phyloP scores from a whole-genome alignment of 2,888 invertebrate genomes.

The Cheilosia impressa region DNA sequence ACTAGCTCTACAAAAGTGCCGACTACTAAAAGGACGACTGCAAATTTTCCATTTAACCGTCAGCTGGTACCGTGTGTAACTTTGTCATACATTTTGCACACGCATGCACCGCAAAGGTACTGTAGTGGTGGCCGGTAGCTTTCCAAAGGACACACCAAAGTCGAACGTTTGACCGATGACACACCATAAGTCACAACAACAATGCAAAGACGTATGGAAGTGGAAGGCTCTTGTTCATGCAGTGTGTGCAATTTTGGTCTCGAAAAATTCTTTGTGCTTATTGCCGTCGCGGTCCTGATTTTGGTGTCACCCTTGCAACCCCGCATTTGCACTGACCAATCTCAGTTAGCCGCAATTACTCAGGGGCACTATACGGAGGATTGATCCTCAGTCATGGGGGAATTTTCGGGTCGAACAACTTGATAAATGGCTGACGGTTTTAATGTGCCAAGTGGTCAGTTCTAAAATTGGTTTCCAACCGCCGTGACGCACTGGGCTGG shows the following conservation, averaged over 20 bases:
- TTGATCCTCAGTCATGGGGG: constrained; percentile 35
- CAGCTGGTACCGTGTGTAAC: constrained; percentile 57
- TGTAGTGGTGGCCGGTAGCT: not conserved
- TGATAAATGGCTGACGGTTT: constrained; percentile 66
- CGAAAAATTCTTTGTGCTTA: constrained; percentile 21
- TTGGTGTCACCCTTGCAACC: not conserved
- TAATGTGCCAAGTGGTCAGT: constrained; percentile 61
- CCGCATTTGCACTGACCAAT: not conserved
- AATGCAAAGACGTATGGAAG: constrained; percentile 2
- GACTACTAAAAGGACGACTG: constrained; percentile 33
- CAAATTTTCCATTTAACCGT: constrained; percentile 67
- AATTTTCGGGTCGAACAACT: constrained; percentile 43
- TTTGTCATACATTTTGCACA: constrained; percentile 73
- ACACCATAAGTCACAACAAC: constrained; percentile 69
- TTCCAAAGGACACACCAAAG: constrained; percentile 37
- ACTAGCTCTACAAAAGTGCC: constrained; percentile 14
- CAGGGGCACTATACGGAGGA: constrained; percentile 10
- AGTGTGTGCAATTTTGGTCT: constrained; percentile 30
- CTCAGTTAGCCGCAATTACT: constrained; percentile 29
- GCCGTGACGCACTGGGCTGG: constrained; percentile 11
- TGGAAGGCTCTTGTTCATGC: constrained; percentile 9
- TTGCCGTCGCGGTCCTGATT: constrained; percentile 18
- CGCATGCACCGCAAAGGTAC: constrained; percentile 58
- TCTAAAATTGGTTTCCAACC: constrained; percentile 56
- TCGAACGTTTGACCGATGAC: constrained; percentile 67